Percentiles rank a stretch among this genome's conserved stretches.
Conservation (phyloP, 1,140 invertebrate species). For the Drosophila sulfurigaster region DNA sequence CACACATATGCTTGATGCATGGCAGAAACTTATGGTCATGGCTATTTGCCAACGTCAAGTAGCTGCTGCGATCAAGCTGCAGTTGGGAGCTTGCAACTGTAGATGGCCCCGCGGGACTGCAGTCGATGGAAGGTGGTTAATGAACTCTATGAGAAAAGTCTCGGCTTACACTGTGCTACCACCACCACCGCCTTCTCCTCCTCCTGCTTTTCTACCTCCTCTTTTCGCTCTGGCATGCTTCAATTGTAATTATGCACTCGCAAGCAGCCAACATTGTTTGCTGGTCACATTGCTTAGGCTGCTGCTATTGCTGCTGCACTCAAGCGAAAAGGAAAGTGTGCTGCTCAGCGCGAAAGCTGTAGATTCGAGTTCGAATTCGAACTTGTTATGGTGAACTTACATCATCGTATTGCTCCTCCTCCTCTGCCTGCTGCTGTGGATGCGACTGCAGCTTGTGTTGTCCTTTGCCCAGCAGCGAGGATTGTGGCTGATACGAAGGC, state of each 20-base stretch:
- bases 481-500: constrained; percentile 52
- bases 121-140: constrained; percentile 57
- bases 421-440: constrained; percentile 56
- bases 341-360: constrained; percentile 48
- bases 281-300: constrained; percentile 27
- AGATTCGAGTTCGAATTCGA: constrained; percentile 25
- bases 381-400: constrained; percentile 72
- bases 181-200: not conserved
- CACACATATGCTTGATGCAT: constrained; percentile 4
- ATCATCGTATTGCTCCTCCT: constrained; percentile 84
- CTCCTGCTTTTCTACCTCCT: not conserved
- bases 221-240: constrained; percentile 50
- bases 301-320: constrained; percentile 36
- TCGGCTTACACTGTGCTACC: constrained; percentile 15
- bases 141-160: constrained; percentile 58
- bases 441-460: constrained; percentile 61
- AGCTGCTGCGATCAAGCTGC: not conserved
- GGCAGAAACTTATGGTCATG: constrained; percentile 35
- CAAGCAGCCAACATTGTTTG: constrained; percentile 44
- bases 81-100: constrained; percentile 2
- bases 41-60: constrained; percentile 25
- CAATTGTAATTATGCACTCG: constrained; percentile 76
- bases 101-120: constrained; percentile 7
- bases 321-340: constrained; percentile 75
- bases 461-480: constrained; percentile 64